A percentile compares a stretch with the other conserved stretches of the same genome.
phyloP scores from a whole-genome alignment of 2,113 vertebrate species.

The Empidonax traillii region DNA sequence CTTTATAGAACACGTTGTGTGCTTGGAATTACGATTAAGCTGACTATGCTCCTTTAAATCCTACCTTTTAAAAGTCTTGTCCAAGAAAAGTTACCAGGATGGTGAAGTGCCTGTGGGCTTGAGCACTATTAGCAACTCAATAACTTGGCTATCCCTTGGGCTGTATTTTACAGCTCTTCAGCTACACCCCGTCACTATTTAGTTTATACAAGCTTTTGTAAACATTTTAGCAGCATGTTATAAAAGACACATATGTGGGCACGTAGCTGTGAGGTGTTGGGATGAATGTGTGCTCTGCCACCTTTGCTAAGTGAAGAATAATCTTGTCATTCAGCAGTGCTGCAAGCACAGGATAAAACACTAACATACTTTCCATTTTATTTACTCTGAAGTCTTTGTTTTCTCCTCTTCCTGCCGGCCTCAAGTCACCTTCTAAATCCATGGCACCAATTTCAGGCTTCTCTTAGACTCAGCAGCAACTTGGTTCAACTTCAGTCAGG shows the following conservation, averaged over 20 bases:
- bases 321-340: neutral
- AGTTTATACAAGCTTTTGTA: constrained; percentile 60
- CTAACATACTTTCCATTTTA: neutral
- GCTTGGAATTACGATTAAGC: constrained; percentile 44
- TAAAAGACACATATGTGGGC: constrained; percentile 36
- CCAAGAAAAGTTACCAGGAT: constrained; percentile 53
- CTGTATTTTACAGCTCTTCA: constrained; percentile 55
- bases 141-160: constrained; percentile 51
- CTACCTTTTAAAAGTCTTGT: constrained; percentile 51
- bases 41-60: constrained; percentile 34
- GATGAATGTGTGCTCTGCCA: neutral
- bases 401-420: neutral
- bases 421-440: neutral
- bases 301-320: neutral
- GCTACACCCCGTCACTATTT: constrained; percentile 26
- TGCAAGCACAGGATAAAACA: neutral
- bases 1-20: constrained; percentile 46
- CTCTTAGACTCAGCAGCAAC: neutral
- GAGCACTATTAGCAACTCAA: constrained; percentile 54
- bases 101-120: constrained; percentile 50
- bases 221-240: constrained; percentile 59
- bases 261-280: neutral
- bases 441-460: neutral
- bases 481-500: neutral
- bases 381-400: neutral